phyloP scores from a whole-genome alignment of 2,113 vertebrate genomes.

The Phodopus roborovskii region DNA sequence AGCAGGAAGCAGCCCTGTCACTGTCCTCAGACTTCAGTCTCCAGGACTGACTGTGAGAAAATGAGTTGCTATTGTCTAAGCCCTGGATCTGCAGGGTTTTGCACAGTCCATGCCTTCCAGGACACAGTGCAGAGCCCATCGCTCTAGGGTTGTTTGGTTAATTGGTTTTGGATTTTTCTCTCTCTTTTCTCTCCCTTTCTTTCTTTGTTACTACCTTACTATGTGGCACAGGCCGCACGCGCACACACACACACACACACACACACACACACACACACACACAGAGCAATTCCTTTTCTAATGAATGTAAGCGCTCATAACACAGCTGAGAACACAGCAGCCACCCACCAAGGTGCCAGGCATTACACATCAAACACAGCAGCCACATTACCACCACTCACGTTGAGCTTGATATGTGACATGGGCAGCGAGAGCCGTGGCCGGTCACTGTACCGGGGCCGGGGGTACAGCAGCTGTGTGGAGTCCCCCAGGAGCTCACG shows the following conservation, averaged over 20 bases:
- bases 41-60: not conserved
- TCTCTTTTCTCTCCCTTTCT: not conserved
- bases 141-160: no score
- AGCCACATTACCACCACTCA: constrained; percentile 47
- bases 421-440: constrained; percentile 78
- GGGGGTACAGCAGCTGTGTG: constrained; percentile 90
- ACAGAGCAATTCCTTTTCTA: not conserved
- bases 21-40: not conserved
- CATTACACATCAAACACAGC: fast-evolving
- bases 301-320: no score
- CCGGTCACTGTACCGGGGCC: constrained; percentile 73
- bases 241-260: not conserved
- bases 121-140: not conserved
- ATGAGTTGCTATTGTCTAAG: not conserved
- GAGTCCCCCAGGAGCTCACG: constrained; percentile 92
- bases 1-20: not conserved
- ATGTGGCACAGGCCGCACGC: not conserved
- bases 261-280: not conserved
- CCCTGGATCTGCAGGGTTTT: not conserved
- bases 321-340: not conserved
- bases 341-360: not conserved
- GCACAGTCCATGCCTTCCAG: not conserved
- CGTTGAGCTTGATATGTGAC: constrained; percentile 84
- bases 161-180: not conserved
- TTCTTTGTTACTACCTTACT: not conserved